Conservation (phyloP, 2,797 vertebrate species). For the Corythornis leucogaster region DNA sequence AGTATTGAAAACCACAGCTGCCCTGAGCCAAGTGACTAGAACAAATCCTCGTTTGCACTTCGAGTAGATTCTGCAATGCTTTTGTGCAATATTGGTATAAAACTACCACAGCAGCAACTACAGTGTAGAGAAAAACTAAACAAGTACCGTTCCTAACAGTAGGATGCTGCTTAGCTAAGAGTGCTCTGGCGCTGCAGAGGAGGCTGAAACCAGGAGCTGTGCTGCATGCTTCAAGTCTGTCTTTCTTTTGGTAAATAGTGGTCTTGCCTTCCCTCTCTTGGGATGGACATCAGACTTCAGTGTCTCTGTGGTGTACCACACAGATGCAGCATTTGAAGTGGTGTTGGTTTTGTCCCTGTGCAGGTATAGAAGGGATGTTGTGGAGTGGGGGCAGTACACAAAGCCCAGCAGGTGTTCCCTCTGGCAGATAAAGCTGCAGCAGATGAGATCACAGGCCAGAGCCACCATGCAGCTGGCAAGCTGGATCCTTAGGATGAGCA, state of each 20-base stretch:
- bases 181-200: background rate
- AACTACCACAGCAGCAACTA: background rate
- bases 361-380: background rate
- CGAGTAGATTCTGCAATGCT: background rate
- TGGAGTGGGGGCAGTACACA: background rate
- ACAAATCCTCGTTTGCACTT: background rate
- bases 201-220: background rate
- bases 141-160: background rate
- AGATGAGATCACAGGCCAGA: background rate
- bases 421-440: background rate
- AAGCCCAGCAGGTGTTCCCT: background rate
- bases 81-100: background rate
- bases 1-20: constrained; percentile 4
- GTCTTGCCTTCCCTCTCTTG: background rate
- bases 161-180: background rate
- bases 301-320: background rate
- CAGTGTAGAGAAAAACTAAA: background rate
- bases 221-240: background rate
- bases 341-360: background rate
- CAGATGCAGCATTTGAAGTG: background rate
- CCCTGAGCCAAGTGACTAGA: background rate
- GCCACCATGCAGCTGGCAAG: background rate
- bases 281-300: background rate
- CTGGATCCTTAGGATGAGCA: background rate
- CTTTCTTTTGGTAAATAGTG: background rate